Evolutionary conservation across 2,888 invertebrate genomes (phyloP), one percentile per base, ranked within the genome.

Genomic region (Strigamia transsilvanica): DNA sequence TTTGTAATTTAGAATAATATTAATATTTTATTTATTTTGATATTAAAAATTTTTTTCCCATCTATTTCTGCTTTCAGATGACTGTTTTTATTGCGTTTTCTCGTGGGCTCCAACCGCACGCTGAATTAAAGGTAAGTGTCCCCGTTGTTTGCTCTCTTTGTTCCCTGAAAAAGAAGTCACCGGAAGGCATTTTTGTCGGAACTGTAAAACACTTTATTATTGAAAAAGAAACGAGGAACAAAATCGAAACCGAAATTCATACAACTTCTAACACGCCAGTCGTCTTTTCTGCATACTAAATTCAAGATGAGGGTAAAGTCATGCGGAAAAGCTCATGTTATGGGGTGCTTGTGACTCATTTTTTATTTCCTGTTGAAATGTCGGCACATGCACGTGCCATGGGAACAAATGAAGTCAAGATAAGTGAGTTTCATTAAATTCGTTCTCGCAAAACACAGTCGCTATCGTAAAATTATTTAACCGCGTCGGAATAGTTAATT

Each of bases 281-380:
- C 73, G 73, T 32, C 27, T 73, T 27, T 73, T 73, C 73, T 73
- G 73, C 73, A 73, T 73, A 73, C 73, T 32, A 73, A 73, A 73
- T 73, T 27, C 10, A 32, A 73, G 73, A 73, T 27, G 73, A 73
- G 73, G 56, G 73, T 73, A 73, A 73, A 73, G 73, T 73, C 73
- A 73, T 73, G 73, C 73, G 73, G 27, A 73, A 73, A 73, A 73
- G 73, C 73, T 73, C 73, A 32, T 73, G 73, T 73, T 73, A 73
- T 27, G 32, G 73, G 73, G 73, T 73, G 32, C 73, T 73, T 73
- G 73, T 73, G 73, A 73, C 73, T 73, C 73, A 73, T 73, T 73
- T 73, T 73, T 73, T 73, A 73, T 73, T 73, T 73, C 73, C 73
- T 73, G 73, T 73, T 73, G 73, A 73, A 73, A 73, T 73, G 73